These are phyloP conservation scores for Campopleginae sp. DNA, from an alignment of 2,888 invertebrate species.

Conservation along the genomic window DNA sequence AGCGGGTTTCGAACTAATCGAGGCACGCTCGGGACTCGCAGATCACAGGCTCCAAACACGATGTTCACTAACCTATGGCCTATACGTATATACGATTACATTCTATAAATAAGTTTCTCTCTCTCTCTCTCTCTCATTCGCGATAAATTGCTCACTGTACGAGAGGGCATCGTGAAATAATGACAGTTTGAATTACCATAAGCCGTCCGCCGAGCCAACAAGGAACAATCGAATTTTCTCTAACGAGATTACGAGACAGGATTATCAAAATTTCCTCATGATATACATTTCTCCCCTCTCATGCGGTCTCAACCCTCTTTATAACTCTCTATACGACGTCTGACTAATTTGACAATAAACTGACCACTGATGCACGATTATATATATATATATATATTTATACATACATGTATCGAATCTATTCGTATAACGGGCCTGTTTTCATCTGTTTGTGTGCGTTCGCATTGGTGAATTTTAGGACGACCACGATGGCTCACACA, in stretches of 20 bases:
- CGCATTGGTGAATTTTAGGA: background rate
- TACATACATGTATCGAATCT: background rate
- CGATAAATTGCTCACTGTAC: conserved; percentile 25
- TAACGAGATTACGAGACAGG: conserved; percentile 42
- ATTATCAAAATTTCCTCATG: conserved; percentile 48
- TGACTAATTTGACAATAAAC: conserved; percentile 43
- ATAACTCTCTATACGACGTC: conserved; percentile 34
- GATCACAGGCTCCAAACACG: conserved; percentile 32
- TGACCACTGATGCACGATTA: background rate
- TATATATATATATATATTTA: background rate
- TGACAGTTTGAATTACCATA: conserved; percentile 54
- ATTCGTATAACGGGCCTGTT: background rate
- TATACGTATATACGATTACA: background rate
- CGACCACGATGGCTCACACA: background rate
- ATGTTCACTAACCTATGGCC: background rate
- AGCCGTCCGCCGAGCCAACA: conserved; percentile 48
- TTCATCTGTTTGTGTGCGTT: background rate
- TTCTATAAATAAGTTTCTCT: conserved; percentile 12
- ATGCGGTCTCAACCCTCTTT: conserved; percentile 20
- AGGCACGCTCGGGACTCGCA: conserved; percentile 45
- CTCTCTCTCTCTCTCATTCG: conserved; percentile 16
- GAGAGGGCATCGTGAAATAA: conserved; percentile 30
- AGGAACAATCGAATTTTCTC: conserved; percentile 49
- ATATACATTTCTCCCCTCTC: conserved; percentile 20
- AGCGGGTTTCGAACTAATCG: conserved; percentile 50